phyloP scores from a whole-genome alignment of 1,140 invertebrate genomes.

The Neodiprion pinetum region DNA sequence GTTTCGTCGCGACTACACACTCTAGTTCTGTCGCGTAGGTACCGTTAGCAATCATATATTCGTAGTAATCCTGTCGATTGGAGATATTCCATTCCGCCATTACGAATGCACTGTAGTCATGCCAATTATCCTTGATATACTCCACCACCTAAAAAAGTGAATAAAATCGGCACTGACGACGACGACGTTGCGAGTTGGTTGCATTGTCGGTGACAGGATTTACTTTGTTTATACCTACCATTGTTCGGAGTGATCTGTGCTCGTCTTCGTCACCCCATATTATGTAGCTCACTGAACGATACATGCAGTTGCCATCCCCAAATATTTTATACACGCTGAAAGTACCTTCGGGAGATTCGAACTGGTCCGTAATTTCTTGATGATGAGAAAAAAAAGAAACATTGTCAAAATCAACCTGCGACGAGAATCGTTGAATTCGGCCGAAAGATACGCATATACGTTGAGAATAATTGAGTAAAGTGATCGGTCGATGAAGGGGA shows the following conservation, averaged over 20 bases:
- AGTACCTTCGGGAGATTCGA: conserved; percentile 42
- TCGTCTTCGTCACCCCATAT: conserved; percentile 50
- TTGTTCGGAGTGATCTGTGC: conserved; percentile 40
- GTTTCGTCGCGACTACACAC: conserved; percentile 45
- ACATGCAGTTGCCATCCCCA: conserved; percentile 56
- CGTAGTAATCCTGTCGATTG: conserved; percentile 36
- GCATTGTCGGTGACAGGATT: background rate
- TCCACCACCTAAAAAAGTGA: conserved; percentile 40
- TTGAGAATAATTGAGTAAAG: conserved; percentile 19
- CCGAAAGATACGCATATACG: background rate
- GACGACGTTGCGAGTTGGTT: background rate
- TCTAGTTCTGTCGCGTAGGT: conserved; percentile 53
- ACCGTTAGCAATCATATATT: conserved; percentile 47
- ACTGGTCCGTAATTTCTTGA: conserved; percentile 40
- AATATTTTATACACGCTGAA: conserved; percentile 51
- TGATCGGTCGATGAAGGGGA: background rate
- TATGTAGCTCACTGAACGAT: conserved; percentile 50
- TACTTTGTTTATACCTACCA: conserved; percentile 27
- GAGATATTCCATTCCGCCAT: conserved; percentile 52
- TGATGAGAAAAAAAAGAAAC: conserved; percentile 20
- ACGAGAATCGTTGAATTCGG: background rate
- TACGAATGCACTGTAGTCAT: conserved; percentile 46
- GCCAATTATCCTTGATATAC: conserved; percentile 46
- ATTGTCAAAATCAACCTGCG: background rate
- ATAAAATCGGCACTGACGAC: conserved; percentile 9